These are phyloP conservation scores for Tapirus indicus DNA, from an alignment of 2,797 vertebrate genomes.

Conservation along the genomic window DNA sequence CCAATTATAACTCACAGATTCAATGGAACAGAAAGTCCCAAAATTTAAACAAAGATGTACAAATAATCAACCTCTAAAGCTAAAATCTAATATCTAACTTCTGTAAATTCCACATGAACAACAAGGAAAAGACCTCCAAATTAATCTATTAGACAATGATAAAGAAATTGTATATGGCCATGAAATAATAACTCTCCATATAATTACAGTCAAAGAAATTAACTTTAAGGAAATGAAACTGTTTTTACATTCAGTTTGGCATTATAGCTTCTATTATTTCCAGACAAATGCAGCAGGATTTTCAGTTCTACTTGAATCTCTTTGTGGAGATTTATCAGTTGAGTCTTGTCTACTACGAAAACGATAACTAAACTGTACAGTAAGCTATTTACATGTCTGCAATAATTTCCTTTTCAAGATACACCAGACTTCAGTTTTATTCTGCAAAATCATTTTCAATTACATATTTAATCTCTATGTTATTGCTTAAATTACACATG, in stretches of 20 bases:
- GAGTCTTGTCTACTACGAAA: slow-evolving; percentile 64
- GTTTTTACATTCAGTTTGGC: not conserved
- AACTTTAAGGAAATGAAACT: slow-evolving; percentile 5
- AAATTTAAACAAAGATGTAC: slow-evolving; percentile 23
- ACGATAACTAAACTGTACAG: slow-evolving; percentile 71
- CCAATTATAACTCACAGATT: not conserved
- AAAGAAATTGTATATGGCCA: not conserved
- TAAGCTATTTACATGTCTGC: slow-evolving; percentile 78
- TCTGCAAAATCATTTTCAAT: slow-evolving; percentile 81
- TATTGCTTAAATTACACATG: slow-evolving; percentile 76
- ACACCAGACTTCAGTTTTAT: slow-evolving; percentile 66
- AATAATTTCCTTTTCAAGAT: slow-evolving; percentile 79
- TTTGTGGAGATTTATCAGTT: slow-evolving; percentile 62
- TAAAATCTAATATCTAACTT: slow-evolving; percentile 24
- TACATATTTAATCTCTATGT: slow-evolving; percentile 77
- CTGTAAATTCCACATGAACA: slow-evolving; percentile 16
- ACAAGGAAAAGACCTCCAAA: slow-evolving; percentile 44
- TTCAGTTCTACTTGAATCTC: slow-evolving; percentile 11
- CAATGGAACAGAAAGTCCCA: not conserved
- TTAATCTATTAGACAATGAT: slow-evolving; percentile 7
- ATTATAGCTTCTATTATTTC: not conserved
- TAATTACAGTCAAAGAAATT: slow-evolving; percentile 47
- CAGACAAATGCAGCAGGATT: not conserved
- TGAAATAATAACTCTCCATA: slow-evolving; percentile 37
- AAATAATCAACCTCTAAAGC: slow-evolving; percentile 26